Evolutionary conservation across 2,113 vertebrate genomes (phyloP), one percentile per base, ranked within the genome.

Genomic region (Ifrita kowaldi): DNA sequence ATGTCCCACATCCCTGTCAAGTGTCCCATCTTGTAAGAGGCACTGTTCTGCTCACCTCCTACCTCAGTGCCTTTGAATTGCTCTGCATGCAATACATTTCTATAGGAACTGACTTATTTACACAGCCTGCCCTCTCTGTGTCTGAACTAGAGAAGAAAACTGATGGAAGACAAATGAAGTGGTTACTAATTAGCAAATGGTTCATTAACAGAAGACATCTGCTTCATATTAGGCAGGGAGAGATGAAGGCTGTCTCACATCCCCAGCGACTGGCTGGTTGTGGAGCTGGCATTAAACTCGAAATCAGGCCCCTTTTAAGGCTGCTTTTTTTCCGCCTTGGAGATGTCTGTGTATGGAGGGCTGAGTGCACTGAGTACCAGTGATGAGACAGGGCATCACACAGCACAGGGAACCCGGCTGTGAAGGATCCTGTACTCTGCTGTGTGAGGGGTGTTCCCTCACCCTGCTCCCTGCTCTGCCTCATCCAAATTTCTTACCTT

Each of bases 201-300:
- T 83, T 94, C 76, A 96, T 94, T 95, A 96, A 77, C 55, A 77
- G 89, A 74, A 87, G 63, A 80, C 60, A 81, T 91, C 73, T 94
- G 95, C 35, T 94, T 90, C 71, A 30, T 27, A 53, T 80, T 91
- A 96, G 64, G 14, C 26, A 56, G 59, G 32, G 21, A 60, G 37
- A 56, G 53, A 73, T 73, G 67, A 80, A 74, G 50, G 59, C 22
- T 94, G 80, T 49, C 20, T 41, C 21, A 18, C 1, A 5, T 57
- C 20, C 46, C 28, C 13, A 15, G 55, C 6, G 41, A 23, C 12
- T 76, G 42, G 16, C n/a, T 73, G 49, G 17, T 39, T 60, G 12
- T 35, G 33, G 56, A 76, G 27, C 5, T 33, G 41, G 56, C 35
- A 76, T 22, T 68, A 60, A 84, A 63, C 18, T 41, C 3, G 3